Percentiles rank a stretch among this genome's conserved stretches.
Evolutionary conservation across 1,140 invertebrate species (phyloP).

Genomic region (Plodia interpunctella): DNA sequence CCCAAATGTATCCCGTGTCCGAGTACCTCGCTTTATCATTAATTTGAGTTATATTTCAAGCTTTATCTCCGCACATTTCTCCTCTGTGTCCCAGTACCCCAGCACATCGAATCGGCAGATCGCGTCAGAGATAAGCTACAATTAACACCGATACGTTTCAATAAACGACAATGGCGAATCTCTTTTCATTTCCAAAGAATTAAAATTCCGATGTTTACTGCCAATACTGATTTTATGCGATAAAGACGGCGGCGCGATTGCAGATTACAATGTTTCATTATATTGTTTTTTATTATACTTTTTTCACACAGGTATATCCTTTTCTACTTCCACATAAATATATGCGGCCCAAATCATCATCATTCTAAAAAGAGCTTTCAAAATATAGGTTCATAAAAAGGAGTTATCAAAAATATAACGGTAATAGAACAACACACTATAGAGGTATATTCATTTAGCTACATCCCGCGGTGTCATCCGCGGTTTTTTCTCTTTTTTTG

Average conservation of each 20-base stretch:
- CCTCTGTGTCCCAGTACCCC: not conserved
- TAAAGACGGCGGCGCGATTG: constrained; percentile 1
- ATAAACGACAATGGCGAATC: not conserved
- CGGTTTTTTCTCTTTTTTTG: too few relatives aligned
- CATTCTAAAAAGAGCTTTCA: too few relatives aligned
- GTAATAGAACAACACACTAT: too few relatives aligned
- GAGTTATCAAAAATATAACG: too few relatives aligned
- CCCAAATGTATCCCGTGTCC: too few relatives aligned
- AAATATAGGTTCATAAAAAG: too few relatives aligned
- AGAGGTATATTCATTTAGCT: too few relatives aligned
- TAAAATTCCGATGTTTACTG: constrained; percentile 6
- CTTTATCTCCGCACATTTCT: not conserved
- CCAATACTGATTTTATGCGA: not conserved
- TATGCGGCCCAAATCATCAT: too few relatives aligned
- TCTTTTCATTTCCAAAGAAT: not conserved
- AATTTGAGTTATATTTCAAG: not conserved
- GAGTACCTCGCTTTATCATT: too few relatives aligned
- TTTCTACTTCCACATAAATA: not conserved
- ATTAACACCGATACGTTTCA: constrained; percentile 29
- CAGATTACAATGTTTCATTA: constrained; percentile 17
- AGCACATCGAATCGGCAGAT: constrained; percentile 20
- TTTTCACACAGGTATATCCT: not conserved
- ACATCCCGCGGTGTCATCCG: too few relatives aligned
- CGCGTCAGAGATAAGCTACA: constrained; percentile 36
- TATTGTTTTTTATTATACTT: too few relatives aligned